Base-by-base conservation (phyloP, 2,888 invertebrate species). In the Linnaemya vulpina region DNA sequence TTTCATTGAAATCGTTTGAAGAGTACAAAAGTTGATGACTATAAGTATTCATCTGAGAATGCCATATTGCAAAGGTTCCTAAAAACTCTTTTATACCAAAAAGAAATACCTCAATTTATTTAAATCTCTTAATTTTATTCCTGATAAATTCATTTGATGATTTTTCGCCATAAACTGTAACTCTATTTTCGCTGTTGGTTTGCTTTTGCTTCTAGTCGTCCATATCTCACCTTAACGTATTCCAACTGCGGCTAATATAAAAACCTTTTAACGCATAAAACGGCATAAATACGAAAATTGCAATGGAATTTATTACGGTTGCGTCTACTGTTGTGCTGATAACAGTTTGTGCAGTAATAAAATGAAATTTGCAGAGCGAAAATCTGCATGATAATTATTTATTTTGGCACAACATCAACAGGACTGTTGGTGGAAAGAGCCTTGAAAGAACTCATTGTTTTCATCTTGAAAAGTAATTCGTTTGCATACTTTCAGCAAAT, bases 341-440 rank as follows among this genome's bases (percentile, higher is more conserved):
- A 82, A 75, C 60, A 73, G 77, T 67, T n/a, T 73, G 83, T 67
- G 63, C 77, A 68, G 80, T 73, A 84, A 87, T 87, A 78, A 86
- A 87, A 83, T 83, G 77, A 84, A 71, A 87, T 83, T 86, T 83
- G 70, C 53, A 67, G 25, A 80, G 63, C 17, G 58, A 74, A 76
- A 82, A 80, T 83, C 83, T 86, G 86, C 81, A 87, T 83, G 84
- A 67, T 85, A 86, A 86, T 87, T 87, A 87, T 86, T 87, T 87
- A 83, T 77, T 75, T 82, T 75, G 51, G 65, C 74, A 74, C 46
- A 79, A 75, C 55, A 38, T 58, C 13, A 63, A 30, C 49, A 20
- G 79, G 55, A 81, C 65, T 70, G 58, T 65, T 58, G 15, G 3
- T 1, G 38, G 3, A 8, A 70, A 79, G 73, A 5, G 30, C 7